Base-by-base conservation (phyloP, 2,888 invertebrate species). In the Ariolimax columbianus region DNA sequence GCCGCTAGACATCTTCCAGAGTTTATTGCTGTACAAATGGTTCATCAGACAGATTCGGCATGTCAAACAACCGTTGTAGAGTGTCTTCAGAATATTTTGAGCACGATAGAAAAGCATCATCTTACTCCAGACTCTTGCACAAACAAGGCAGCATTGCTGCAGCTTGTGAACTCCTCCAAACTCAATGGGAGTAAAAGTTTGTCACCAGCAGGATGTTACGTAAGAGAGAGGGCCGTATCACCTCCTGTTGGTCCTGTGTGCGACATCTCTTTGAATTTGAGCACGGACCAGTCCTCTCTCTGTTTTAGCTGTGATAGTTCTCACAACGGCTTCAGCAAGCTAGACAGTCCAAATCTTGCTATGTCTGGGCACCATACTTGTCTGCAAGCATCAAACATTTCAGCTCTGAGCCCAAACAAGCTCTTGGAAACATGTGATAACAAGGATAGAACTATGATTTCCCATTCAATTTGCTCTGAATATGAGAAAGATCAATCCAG, bases 1-100 rank as follows among this genome's bases (percentile, higher is more conserved):
- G n/a, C 36, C 6, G 3, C 59, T 4, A 38, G 40, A 51, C 26
- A 30, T 26, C 3, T 73, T 6, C 59, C 59, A 30, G 73, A 73
- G n/a, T 70, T 82, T 26, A 38, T 82, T 36, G 82, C 82, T 59
- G 82, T 73, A 26, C 82, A 82, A 23, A 9, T 75, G 59, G n/a
- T 73, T 17, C 73, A 0, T 26, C 73, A 73, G 30, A 47, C 59
- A 2, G 63, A 73, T 23, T 43, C 55, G 17, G 55, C 51, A 73
- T n/a, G 3, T 7, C 26, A 26, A 26, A 30, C 38, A 66, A 82
- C 82, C 0, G 75, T 82, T 30, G 63, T 82, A 40, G 73, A 73
- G 9, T 72, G 30, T 47, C 59, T 82, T 17, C 38, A n/a, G 6
- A 17, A 43, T 47, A 33, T 82, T 38, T 36, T 23, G 33, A 26